Base-by-base conservation (phyloP, 2,113 vertebrate genomes). In the Gambusia affinis region DNA sequence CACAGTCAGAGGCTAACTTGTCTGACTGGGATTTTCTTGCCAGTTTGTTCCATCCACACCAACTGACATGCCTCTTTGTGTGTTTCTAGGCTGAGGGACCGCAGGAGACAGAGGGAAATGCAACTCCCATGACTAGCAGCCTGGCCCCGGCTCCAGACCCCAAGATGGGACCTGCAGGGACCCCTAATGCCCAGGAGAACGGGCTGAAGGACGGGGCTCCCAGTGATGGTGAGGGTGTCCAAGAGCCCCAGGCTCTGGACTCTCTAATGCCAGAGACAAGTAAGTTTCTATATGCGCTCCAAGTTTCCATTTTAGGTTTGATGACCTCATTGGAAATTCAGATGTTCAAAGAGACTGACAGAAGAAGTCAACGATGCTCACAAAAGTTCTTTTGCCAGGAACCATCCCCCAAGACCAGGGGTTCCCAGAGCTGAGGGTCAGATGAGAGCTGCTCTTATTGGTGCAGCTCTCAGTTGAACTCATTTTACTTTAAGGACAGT, bases 261-360 rank as follows among this genome's bases (percentile, higher is more conserved):
- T 91, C 95, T 33, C 92, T 91, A 90, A 98, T 98, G 93, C 97
- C 96, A 88, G 97, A 99, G 94, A 97, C 97, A 95, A 98, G 97
- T 99, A 94, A 96, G 97, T 97, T 70, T 87, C 84, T 69, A 42
- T n/a, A 7, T n/a, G 22, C 8, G 1, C 24, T 11, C 24, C 5
- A 17, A 7, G 51, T 57, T n/a, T 24, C 22, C 24, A 8, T 24
- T n/a, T 57, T 57, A 57, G 7, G 24, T 57, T 57, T 57, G 51
- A 57, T 57, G 8, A 22, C 22, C 51, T 1, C 51, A 17, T 47
- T 47, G 44, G 44, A 47, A 47, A 47, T 17, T n/a, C 19, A 57
- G 51, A 24, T 24, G 51, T 30, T 30, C 30, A 22, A 11, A 3
- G 24, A 35, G 14, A 27, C 70, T n/a, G 37, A 44, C 11, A 47